These are phyloP conservation scores for Molossus molossus DNA, from an alignment of 2,797 vertebrate genomes.

Conservation along the genomic window DNA sequence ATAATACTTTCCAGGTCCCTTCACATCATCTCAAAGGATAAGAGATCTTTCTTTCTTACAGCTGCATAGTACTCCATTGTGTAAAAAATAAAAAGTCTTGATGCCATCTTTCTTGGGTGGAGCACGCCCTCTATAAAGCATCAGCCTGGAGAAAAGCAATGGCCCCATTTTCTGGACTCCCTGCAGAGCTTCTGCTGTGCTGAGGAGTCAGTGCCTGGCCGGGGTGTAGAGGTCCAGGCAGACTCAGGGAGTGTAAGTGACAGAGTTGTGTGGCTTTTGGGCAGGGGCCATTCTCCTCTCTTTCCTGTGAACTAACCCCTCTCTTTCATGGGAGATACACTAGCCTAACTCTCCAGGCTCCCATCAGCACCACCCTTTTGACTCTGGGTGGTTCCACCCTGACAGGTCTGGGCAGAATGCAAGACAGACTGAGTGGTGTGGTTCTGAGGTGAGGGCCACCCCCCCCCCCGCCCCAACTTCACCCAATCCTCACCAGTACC, in stretches of 20 bases:
- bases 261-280: neutral
- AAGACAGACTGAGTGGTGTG: too few relatives aligned
- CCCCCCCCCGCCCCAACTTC: neutral
- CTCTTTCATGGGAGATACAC: too few relatives aligned
- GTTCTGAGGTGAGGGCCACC: too few relatives aligned
- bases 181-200: neutral
- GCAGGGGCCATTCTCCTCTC: neutral
- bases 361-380: too few relatives aligned
- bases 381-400: too few relatives aligned
- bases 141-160: neutral
- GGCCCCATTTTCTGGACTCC: neutral
- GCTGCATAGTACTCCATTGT: too few relatives aligned
- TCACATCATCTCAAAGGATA: too few relatives aligned
- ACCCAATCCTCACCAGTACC: neutral
- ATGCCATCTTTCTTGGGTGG: neutral
- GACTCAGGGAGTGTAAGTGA: neutral
- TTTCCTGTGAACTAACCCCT: too few relatives aligned
- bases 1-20: too few relatives aligned
- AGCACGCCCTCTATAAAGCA: neutral
- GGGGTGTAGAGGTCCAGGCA: neutral
- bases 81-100: neutral
- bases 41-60: too few relatives aligned
- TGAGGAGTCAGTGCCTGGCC: neutral
- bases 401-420: too few relatives aligned
- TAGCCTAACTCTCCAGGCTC: too few relatives aligned